These are phyloP conservation scores for Calidris pugnax DNA, from an alignment of 2,113 vertebrate genomes.

Conservation along the genomic window DNA sequence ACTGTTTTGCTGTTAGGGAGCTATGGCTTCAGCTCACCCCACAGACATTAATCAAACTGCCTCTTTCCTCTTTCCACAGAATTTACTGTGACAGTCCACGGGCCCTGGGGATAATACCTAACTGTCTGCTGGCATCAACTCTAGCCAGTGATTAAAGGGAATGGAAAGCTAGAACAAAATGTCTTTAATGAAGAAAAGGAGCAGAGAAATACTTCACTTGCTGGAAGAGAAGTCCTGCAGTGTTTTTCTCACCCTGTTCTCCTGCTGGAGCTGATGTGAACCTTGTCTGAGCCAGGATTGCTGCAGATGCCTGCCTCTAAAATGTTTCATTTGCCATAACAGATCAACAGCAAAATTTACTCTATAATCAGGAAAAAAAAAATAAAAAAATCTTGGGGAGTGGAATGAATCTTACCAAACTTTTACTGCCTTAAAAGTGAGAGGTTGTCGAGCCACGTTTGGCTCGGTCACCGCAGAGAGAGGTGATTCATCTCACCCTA, in stretches of 20 bases:
- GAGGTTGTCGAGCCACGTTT: not conserved
- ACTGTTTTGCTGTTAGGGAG: not conserved
- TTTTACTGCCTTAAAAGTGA: not conserved
- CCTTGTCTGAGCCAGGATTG: not conserved
- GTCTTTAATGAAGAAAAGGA: not conserved
- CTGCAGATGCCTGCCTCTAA: not conserved
- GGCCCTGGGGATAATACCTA: not conserved
- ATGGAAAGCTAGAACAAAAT: conserved; percentile 27
- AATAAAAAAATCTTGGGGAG: not conserved
- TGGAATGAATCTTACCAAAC: not conserved
- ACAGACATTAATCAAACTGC: not conserved
- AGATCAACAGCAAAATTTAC: not conserved
- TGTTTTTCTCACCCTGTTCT: not conserved
- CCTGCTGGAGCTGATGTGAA: not conserved
- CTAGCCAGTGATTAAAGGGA: conserved; percentile 16
- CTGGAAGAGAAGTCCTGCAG: not conserved
- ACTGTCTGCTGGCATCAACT: conserved; percentile 33
- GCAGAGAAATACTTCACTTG: not conserved
- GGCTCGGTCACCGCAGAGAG: not conserved
- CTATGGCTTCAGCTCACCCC: not conserved
- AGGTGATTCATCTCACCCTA: conserved; percentile 20
- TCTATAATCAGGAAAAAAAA: not conserved
- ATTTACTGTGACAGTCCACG: conserved; percentile 35
- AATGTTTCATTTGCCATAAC: not conserved
- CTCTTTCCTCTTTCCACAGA: not conserved